phyloP scores from a whole-genome alignment of 2,888 invertebrate species.

The Hoplodrina blanda region DNA sequence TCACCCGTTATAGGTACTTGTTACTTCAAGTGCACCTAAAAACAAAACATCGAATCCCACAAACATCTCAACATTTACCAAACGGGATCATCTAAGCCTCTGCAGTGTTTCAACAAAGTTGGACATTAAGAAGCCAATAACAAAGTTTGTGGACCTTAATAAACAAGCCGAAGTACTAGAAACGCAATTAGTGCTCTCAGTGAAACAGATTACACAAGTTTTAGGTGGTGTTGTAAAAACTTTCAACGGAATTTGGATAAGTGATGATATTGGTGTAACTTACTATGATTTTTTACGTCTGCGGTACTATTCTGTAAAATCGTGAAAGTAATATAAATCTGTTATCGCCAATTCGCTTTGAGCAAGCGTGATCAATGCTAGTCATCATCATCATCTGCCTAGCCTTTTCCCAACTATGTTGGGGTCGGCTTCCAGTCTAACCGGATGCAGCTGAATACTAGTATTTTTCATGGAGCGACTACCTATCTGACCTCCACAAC shows the following conservation, averaged over 20 bases:
- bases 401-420: too few species aligned
- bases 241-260: slow-evolving; percentile 46
- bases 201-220: slow-evolving; percentile 60
- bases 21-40: neutral
- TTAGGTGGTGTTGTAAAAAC: slow-evolving; percentile 51
- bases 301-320: neutral
- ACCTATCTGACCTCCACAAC: too few species aligned
- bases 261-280: slow-evolving; percentile 11
- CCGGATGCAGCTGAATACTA: too few species aligned
- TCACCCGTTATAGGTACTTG: too few species aligned
- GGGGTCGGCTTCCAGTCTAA: too few species aligned
- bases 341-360: too few species aligned
- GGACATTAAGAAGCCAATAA: slow-evolving; percentile 61
- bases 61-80: slow-evolving; percentile 33
- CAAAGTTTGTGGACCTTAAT: slow-evolving; percentile 63
- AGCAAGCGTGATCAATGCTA: too few species aligned
- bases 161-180: slow-evolving; percentile 59
- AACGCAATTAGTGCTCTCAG: slow-evolving; percentile 61
- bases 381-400: too few species aligned
- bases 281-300: neutral
- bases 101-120: slow-evolving; percentile 49
- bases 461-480: too few species aligned
- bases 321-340: too few species aligned
- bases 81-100: slow-evolving; percentile 42
- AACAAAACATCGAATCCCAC: slow-evolving; percentile 1